phyloP scores from a whole-genome alignment of 1,140 invertebrate genomes.

The Gonatopus flavifemur region DNA sequence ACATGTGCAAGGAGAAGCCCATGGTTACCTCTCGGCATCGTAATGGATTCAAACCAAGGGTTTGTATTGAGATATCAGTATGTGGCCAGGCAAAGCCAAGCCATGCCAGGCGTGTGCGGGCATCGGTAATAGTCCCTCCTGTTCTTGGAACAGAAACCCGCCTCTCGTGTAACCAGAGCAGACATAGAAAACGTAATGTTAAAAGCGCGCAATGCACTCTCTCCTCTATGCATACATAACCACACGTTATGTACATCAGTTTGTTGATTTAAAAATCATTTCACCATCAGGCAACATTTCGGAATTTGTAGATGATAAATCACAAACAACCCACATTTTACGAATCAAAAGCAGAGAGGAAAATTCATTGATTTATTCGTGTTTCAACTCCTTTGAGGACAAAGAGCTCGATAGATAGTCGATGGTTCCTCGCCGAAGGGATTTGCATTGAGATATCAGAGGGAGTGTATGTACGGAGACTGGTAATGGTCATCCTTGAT shows the following conservation, averaged over 20 bases:
- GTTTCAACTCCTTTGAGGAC: no score
- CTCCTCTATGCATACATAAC: not conserved
- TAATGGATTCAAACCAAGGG: conserved; percentile 59
- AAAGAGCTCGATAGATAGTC: no score
- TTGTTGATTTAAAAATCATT: no score
- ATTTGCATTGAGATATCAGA: conserved; percentile 25
- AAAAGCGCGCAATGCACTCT: conserved; percentile 15
- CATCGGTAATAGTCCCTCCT: conserved; percentile 54
- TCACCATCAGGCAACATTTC: no score
- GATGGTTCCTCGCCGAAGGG: no score
- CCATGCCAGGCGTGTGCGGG: no score
- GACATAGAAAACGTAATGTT: conserved; percentile 31
- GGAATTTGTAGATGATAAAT: no score
- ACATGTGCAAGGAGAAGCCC: no score
- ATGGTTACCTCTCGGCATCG: conserved; percentile 43
- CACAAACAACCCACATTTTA: no score
- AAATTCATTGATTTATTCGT: no score
- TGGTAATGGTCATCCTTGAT: conserved; percentile 13
- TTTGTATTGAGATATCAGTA: conserved; percentile 59
- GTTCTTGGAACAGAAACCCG: conserved; percentile 53
- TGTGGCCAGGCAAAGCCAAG: conserved; percentile 43
- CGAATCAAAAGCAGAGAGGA: no score
- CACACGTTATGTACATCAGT: no score
- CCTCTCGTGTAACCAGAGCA: conserved; percentile 38
- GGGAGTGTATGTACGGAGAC: not conserved